Conservation (phyloP, 2,113 vertebrate species). For the Psittacus erithacus region DNA sequence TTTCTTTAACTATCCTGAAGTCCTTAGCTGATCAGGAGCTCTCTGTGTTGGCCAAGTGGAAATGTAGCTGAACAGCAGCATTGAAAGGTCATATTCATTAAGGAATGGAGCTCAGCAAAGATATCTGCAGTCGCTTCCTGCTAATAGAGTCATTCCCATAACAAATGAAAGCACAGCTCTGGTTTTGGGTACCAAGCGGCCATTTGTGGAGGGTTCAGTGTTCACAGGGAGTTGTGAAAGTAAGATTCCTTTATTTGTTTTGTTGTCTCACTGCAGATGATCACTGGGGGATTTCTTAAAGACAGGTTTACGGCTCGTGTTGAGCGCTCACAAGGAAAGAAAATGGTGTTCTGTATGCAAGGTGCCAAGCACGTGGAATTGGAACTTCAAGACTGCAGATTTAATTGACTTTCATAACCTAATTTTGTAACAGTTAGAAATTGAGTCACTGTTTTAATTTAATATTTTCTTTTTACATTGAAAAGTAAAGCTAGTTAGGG, state of each 20-base stretch:
- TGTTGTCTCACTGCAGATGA: background rate
- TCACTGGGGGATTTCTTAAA: background rate
- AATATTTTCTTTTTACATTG: background rate
- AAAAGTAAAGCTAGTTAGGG: background rate
- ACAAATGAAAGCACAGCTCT: background rate
- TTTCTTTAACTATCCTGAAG: background rate
- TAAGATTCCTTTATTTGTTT: background rate
- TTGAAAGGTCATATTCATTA: slow-evolving; percentile 62
- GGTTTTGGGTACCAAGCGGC: background rate
- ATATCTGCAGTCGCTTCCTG: background rate
- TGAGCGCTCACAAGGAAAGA: background rate
- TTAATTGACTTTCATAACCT: background rate
- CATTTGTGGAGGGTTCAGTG: background rate
- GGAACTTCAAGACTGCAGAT: background rate
- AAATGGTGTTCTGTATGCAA: accelerated
- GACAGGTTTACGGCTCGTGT: background rate
- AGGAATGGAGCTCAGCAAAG: background rate
- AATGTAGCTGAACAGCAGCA: background rate
- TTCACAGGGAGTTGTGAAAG: background rate
- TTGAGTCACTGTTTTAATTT: background rate
- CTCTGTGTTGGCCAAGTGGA: background rate
- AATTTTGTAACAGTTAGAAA: background rate
- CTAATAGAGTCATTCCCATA: background rate
- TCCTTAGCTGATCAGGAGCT: background rate
- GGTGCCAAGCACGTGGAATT: background rate